Percentiles rank a stretch among this genome's conserved stretches.
Conservation (phyloP, 1,140 invertebrate genomes). For the Brachionus calyciflorus region DNA sequence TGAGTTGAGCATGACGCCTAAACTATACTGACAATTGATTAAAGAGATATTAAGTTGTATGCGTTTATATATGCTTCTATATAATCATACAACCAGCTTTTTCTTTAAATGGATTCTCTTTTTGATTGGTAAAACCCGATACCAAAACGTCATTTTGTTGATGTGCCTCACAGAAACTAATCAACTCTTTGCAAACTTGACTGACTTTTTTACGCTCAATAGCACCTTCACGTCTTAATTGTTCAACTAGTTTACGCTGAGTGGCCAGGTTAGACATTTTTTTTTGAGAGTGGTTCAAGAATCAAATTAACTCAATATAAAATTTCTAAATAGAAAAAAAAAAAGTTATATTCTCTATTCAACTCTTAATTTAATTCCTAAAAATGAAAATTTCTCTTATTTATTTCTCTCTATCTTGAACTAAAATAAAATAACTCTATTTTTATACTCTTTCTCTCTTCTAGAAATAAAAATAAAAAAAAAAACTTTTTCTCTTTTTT, state of each 20-base stretch:
- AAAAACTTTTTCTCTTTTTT: too few relatives aligned
- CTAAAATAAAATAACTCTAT: too few relatives aligned
- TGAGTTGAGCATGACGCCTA: too few relatives aligned
- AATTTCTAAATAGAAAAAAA: background rate
- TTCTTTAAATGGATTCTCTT: constrained; percentile 48
- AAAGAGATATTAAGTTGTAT: too few relatives aligned
- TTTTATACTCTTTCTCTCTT: too few relatives aligned
- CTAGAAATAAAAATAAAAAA: too few relatives aligned
- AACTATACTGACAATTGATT: too few relatives aligned
- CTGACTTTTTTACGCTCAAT: constrained; percentile 46
- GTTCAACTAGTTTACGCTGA: constrained; percentile 43
- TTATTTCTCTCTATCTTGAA: too few relatives aligned
- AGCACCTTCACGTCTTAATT: constrained; percentile 39
- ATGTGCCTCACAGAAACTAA: constrained; percentile 46
- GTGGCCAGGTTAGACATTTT: constrained; percentile 42
- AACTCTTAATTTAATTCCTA: too few relatives aligned
- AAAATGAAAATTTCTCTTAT: too few relatives aligned
- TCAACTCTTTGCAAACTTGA: constrained; percentile 46
- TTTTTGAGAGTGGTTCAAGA: too few relatives aligned
- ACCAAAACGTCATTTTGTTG: constrained; percentile 41
- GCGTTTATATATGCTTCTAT: constrained; percentile 5
- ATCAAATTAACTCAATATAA: background rate
- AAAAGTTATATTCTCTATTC: background rate
- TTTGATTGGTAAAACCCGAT: constrained; percentile 15
- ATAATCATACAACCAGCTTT: constrained; percentile 41